Percentiles rank a stretch among this genome's conserved stretches.
phyloP scores from a whole-genome alignment of 2,113 vertebrate species.

The Eleginops maclovinus region DNA sequence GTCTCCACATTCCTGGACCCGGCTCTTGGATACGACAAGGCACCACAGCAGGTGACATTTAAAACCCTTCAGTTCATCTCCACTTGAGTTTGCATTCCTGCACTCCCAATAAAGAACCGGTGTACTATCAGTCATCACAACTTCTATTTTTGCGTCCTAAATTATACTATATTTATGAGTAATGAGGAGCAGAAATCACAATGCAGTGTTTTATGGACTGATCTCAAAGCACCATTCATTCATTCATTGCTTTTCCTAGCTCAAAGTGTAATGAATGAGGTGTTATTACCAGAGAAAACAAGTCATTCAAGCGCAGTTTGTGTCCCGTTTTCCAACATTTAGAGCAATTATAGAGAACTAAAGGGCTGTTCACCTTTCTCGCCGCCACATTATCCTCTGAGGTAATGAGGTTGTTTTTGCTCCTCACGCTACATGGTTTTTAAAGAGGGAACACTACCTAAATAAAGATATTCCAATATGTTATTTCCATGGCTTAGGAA shows the following conservation, averaged over 20 bases:
- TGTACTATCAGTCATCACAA: not conserved
- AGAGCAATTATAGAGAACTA: slow-evolving; percentile 25
- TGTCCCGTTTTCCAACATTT: slow-evolving; percentile 22
- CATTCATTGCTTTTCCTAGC: slow-evolving; percentile 10
- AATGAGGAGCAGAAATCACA: slow-evolving; percentile 22
- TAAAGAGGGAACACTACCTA: no score
- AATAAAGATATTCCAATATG: no score
- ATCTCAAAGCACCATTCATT: slow-evolving; percentile 38
- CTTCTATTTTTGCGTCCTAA: not conserved
- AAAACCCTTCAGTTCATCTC: slow-evolving; percentile 48
- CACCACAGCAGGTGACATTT: slow-evolving; percentile 62
- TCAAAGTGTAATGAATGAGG: slow-evolving; percentile 29
- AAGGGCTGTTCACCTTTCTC: slow-evolving; percentile 15
- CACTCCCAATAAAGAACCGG: slow-evolving; percentile 2
- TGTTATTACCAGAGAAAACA: slow-evolving; percentile 26
- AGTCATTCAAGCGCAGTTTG: slow-evolving; percentile 19
- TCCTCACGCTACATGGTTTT: not conserved
- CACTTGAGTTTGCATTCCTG: slow-evolving; percentile 22
- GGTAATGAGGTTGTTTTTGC: slow-evolving; percentile 1
- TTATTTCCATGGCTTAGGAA: no score
- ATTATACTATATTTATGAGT: slow-evolving; percentile 18
- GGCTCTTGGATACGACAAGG: slow-evolving; percentile 77
- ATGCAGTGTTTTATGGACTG: slow-evolving; percentile 1
- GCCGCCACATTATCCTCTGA: slow-evolving; percentile 1
- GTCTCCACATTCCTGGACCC: slow-evolving; percentile 78